Conservation (phyloP, 1,140 invertebrate genomes). For the Trichogramma pretiosum region DNA sequence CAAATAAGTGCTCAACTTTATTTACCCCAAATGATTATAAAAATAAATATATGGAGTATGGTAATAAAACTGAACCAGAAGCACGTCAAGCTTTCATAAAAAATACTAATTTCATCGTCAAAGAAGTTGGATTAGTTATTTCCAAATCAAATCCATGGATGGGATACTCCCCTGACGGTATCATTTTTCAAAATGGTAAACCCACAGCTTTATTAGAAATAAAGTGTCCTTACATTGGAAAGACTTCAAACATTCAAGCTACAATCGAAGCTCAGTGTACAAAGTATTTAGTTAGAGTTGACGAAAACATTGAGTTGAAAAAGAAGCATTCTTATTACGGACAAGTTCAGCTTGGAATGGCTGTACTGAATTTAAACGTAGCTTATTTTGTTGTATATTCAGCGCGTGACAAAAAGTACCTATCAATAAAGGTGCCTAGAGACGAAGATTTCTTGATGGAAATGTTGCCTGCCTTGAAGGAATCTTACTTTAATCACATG, state of each 20-base stretch:
- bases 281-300: slow-evolving; percentile 1
- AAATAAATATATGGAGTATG: slow-evolving; percentile 12
- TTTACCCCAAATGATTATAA: too few relatives aligned
- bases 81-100: slow-evolving; percentile 6
- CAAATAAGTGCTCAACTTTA: too few relatives aligned
- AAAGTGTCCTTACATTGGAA: slow-evolving; percentile 16
- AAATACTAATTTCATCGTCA: slow-evolving; percentile 4
- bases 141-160: slow-evolving; percentile 17
- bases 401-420: too few relatives aligned
- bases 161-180: slow-evolving; percentile 16
- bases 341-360: slow-evolving; percentile 20
- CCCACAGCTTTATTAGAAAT: slow-evolving; percentile 9
- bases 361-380: slow-evolving; percentile 14
- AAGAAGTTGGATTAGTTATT: slow-evolving; percentile 12
- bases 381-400: slow-evolving; percentile 18
- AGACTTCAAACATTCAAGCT: not conserved
- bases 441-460: too few relatives aligned
- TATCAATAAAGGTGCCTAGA: too few relatives aligned
- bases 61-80: slow-evolving; percentile 5
- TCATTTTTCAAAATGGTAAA: slow-evolving; percentile 10
- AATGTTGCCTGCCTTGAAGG: too few relatives aligned
- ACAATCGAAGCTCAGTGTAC: not conserved
- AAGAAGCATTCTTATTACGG: slow-evolving; percentile 18
- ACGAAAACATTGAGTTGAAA: slow-evolving; percentile 12
- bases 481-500: too few relatives aligned